phyloP scores from a whole-genome alignment of 1,140 invertebrate species.

The Lineus longissimus region DNA sequence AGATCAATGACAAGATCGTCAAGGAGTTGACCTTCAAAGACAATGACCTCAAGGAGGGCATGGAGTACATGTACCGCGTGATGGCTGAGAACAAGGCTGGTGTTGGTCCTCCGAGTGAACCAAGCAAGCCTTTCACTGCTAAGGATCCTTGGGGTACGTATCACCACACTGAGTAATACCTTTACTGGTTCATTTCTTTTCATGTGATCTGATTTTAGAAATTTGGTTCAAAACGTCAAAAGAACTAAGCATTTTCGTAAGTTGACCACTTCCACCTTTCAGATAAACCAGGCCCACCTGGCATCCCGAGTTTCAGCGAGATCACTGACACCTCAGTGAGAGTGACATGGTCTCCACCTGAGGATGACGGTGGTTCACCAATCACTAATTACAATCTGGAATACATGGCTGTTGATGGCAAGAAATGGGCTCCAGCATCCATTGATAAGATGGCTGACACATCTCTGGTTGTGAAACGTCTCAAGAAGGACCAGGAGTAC shows the following conservation, averaged over 20 bases:
- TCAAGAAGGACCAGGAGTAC: conserved; percentile 86
- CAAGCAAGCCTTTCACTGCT: conserved; percentile 69
- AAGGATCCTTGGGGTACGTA: conserved; percentile 82
- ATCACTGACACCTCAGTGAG: conserved; percentile 94
- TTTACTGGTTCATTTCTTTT: conserved; percentile 1
- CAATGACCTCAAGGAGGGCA: conserved; percentile 75
- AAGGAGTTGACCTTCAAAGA: conserved; percentile 22
- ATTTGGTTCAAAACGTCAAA: not conserved
- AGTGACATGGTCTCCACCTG: conserved; percentile 84
- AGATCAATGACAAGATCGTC: conserved; percentile 31
- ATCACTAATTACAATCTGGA: conserved; percentile 92
- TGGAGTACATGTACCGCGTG: conserved; percentile 92
- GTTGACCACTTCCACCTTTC: conserved; percentile 21
- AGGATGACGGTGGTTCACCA: conserved; percentile 87
- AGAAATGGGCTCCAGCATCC: conserved; percentile 40
- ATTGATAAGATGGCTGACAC: conserved; percentile 46
- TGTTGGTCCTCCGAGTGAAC: conserved; percentile 85
- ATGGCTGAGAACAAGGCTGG: conserved; percentile 94
- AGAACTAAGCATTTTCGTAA: too few species aligned
- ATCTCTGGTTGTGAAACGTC: conserved; percentile 79
- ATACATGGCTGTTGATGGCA: conserved; percentile 31
- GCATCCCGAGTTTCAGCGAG: conserved; percentile 80
- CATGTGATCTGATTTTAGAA: conserved; percentile 57
- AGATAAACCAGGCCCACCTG: conserved; percentile 77
- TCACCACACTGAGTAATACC: too few species aligned